These are phyloP conservation scores for Aptenodytes patagonicus DNA, from an alignment of 2,113 vertebrate species.

Conservation along the genomic window DNA sequence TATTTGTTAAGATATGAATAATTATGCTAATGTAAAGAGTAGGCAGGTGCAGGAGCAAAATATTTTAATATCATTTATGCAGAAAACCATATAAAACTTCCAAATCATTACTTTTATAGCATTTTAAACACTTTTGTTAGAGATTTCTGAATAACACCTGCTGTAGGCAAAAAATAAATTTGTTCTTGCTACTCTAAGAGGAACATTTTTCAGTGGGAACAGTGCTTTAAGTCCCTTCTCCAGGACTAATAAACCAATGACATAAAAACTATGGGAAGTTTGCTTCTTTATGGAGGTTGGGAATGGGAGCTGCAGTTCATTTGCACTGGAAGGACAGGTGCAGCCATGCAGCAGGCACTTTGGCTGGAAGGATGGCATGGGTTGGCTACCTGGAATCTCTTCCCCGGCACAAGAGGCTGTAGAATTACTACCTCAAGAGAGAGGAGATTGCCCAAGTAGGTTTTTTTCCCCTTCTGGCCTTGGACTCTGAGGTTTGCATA, in stretches of 20 bases:
- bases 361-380: constrained; percentile 4
- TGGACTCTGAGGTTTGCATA: not conserved
- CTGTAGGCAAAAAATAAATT: constrained; percentile 46
- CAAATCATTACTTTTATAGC: constrained; percentile 53
- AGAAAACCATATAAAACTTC: constrained; percentile 58
- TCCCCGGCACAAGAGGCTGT: constrained; percentile 43
- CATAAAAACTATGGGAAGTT: not conserved
- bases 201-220: not conserved
- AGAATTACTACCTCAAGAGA: not conserved
- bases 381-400: constrained; percentile 33
- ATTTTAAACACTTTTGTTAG: constrained; percentile 51
- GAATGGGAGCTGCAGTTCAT: not conserved
- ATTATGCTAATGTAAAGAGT: constrained; percentile 70
- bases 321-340: constrained; percentile 9
- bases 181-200: not conserved
- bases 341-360: constrained; percentile 25
- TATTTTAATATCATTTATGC: constrained; percentile 69
- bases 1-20: constrained; percentile 58
- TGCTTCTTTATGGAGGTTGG: not conserved
- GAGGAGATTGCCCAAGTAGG: not conserved
- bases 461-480: not conserved
- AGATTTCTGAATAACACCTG: constrained; percentile 66
- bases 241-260: not conserved
- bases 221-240: not conserved
- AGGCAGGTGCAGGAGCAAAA: constrained; percentile 71